Percentiles rank a stretch among this genome's conserved stretches.
phyloP scores from a whole-genome alignment of 2,797 vertebrate species.

The Prunella strophiata region DNA sequence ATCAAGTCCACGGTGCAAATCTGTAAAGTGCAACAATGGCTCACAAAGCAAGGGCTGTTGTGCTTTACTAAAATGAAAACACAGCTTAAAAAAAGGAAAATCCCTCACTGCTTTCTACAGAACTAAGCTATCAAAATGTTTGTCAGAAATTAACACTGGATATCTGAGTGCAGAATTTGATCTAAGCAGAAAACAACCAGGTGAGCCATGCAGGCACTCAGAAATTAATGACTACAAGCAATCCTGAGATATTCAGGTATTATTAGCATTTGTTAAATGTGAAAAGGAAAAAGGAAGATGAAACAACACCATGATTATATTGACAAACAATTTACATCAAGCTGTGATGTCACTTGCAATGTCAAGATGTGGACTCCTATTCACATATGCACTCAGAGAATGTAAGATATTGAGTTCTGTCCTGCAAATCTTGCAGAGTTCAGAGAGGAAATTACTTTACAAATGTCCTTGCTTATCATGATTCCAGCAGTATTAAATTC shows the following conservation, averaged over 20 bases:
- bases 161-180: background rate
- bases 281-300: background rate
- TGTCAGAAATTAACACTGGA: background rate
- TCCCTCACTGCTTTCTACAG: background rate
- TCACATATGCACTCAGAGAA: background rate
- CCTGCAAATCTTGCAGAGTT: background rate
- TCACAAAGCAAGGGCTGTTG: background rate
- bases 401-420: background rate
- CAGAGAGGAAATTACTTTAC: conserved; percentile 53
- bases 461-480: conserved; percentile 38
- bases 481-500: conserved; percentile 29
- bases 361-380: background rate
- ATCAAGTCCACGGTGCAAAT: fast-evolving
- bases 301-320: background rate
- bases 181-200: background rate
- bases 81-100: background rate
- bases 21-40: background rate
- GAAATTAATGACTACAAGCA: background rate
- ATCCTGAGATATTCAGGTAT: background rate
- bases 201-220: background rate
- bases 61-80: background rate
- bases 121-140: background rate
- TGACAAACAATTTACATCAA: conserved; percentile 7
- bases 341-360: background rate
- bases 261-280: background rate